Percentiles rank a stretch among this genome's conserved stretches.
phyloP scores from a whole-genome alignment of 2,113 vertebrate species.

The Alaudala cheleensis region DNA sequence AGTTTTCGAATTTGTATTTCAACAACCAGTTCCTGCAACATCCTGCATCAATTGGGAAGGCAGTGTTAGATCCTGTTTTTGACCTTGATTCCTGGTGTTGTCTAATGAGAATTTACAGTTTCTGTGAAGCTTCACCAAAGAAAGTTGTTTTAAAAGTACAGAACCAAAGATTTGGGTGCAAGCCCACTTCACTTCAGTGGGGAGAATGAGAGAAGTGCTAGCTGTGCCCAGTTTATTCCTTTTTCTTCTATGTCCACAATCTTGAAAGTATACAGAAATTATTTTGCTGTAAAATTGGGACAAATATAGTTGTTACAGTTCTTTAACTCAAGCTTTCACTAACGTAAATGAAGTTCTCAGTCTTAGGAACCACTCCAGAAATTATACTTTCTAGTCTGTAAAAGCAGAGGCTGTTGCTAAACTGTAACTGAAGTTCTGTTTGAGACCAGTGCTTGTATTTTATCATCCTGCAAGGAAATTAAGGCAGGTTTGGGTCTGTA shows the following conservation, averaged over 20 bases:
- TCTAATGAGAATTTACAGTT: not conserved
- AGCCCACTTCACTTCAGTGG: not conserved
- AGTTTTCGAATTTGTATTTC: not conserved
- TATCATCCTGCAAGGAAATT: not conserved
- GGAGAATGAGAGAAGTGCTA: not conserved
- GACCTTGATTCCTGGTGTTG: not conserved
- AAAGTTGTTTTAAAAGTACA: not conserved
- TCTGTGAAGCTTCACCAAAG: accelerated
- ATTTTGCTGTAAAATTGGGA: not conserved
- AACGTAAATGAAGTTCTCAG: not conserved
- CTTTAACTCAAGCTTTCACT: not conserved
- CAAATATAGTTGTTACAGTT: not conserved
- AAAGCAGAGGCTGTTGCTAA: not conserved
- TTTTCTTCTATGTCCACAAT: not conserved
- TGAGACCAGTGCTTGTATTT: not conserved
- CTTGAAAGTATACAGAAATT: not conserved
- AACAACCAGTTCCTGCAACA: not conserved
- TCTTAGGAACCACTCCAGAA: not conserved
- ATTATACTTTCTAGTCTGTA: not conserved
- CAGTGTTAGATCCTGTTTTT: not conserved
- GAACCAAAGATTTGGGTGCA: not conserved
- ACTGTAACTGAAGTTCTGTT: not conserved
- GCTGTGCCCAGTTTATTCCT: not conserved
- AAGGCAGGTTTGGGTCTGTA: not conserved
- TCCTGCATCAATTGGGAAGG: not conserved